Evolutionary conservation across 2,888 invertebrate genomes (phyloP), one percentile per base, ranked within the genome.

Genomic region (Odontomyia ornata): DNA sequence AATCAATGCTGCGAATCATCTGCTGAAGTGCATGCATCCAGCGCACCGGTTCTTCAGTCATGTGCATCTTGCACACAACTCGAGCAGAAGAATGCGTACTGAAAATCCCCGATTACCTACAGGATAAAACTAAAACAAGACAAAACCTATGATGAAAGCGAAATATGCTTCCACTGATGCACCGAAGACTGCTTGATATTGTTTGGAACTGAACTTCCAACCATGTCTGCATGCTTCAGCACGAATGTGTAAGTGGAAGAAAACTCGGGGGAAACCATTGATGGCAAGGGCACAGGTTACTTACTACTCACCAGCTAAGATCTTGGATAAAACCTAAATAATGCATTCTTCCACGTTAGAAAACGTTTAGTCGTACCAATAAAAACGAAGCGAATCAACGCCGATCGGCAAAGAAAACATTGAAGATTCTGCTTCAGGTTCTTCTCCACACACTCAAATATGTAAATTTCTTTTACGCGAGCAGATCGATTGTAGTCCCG

Each of bases 331-430:
- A 64, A 69, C 15, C 69, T 46, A 23, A 4, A 46, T 25, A 27
- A 69, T 46, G 69, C 46, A 69, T 69, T 69, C 27, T 69, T 47
- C 25, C 69, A 69, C 69, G 47, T 69, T 69, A n/a, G 25, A 46
- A 69, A 27, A 69, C 11, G 23, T 60, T 36, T 36, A 36, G 36
- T 36, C 52, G 52, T 15, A 18, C 52, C 52, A 18, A 52, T 18
- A 52, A 36, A 18, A 47, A 47, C 1, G 46, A 69, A 46, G 21
- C 25, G 69, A 43, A 67, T 64, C 64, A 36, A 1, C 21, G 15
- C 1, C n/a, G 36, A 65, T 65, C 30, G 30, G 30, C 36, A n/a
- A 18, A 15, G 28, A 36, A 30, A 65, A 65, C 15, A 65, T 4
- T n/a, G 11, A 36, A 36, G 36, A 36, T 36, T 11, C 9, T n/a